Evolutionary conservation across 2,797 vertebrate species (phyloP).

Genomic region (Acipenser transmontanus): DNA sequence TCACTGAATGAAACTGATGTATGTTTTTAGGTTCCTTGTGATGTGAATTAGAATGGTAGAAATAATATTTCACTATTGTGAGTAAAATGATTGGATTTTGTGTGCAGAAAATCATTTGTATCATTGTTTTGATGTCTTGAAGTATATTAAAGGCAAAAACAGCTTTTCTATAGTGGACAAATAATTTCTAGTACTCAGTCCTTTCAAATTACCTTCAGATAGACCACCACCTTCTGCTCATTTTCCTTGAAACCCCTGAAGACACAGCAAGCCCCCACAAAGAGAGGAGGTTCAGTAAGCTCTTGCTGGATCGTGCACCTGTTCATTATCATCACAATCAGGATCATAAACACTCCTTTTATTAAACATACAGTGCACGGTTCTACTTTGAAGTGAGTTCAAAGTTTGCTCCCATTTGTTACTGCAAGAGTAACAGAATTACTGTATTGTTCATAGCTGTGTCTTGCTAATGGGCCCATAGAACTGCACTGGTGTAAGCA

Average conservation of each 20-base stretch:
- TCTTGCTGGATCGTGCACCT: too few species aligned
- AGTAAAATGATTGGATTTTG: slow-evolving; percentile 66
- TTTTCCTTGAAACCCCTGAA: slow-evolving; percentile 57
- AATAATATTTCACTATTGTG: slow-evolving; percentile 62
- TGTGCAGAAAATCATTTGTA: slow-evolving; percentile 57
- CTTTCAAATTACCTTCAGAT: slow-evolving; percentile 58
- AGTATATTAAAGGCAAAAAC: slow-evolving; percentile 59
- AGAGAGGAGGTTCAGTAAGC: not conserved
- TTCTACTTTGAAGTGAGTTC: too few species aligned
- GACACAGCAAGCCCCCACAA: slow-evolving; percentile 37
- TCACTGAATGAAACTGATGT: slow-evolving; percentile 69
- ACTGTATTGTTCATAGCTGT: too few species aligned
- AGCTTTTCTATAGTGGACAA: slow-evolving; percentile 32
- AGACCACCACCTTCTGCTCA: slow-evolving; percentile 54
- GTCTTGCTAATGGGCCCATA: too few species aligned
- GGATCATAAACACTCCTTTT: too few species aligned
- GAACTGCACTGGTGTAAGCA: too few species aligned
- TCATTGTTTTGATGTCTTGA: slow-evolving; percentile 51
- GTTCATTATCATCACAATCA: too few species aligned
- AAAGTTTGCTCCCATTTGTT: too few species aligned
- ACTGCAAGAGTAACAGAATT: too few species aligned
- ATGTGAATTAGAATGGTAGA: slow-evolving; percentile 72
- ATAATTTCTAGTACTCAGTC: slow-evolving; percentile 56
- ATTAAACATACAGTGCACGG: too few species aligned
- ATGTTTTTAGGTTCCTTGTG: slow-evolving; percentile 59